These are phyloP conservation scores for Minunthozetes semirufus DNA, from an alignment of 2,888 invertebrate genomes.

Conservation along the genomic window DNA sequence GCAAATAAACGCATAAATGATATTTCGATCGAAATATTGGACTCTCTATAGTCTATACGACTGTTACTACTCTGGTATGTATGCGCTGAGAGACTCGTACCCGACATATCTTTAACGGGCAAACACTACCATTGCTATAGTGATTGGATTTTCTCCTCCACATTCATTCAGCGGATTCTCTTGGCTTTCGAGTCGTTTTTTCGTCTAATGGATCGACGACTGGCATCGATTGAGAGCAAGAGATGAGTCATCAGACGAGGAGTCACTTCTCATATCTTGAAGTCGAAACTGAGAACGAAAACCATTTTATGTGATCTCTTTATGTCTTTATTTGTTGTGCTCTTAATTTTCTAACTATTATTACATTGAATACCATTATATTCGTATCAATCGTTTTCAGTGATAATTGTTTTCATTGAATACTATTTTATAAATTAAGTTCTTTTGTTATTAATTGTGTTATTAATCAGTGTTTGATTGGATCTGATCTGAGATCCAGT, in stretches of 20 bases:
- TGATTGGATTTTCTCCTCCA: neutral
- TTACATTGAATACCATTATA: neutral
- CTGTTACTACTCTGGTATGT: neutral
- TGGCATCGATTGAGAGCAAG: neutral
- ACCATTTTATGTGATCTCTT: neutral
- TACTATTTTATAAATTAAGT: neutral
- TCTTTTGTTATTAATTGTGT: too few species aligned
- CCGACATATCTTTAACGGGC: neutral
- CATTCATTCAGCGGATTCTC: neutral
- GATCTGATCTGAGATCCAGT: neutral
- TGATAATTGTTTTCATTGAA: neutral
- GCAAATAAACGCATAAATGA: neutral
- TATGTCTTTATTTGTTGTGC: neutral
- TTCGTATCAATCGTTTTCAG: neutral
- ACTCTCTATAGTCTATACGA: neutral
- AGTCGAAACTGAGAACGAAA: neutral
- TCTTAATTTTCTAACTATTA: neutral
- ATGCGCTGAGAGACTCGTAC: neutral
- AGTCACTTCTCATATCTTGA: neutral
- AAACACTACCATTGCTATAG: neutral
- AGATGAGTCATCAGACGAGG: neutral
- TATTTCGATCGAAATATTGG: neutral
- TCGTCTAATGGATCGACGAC: constrained; percentile 2
- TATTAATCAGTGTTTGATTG: too few species aligned
- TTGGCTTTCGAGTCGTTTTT: neutral